A percentile compares a stretch with the other conserved stretches of the same genome.
Evolutionary conservation across 37 sponge, comb jelly and placozoan species (phyloP).

Genomic region (Halichondria panicea): DNA sequence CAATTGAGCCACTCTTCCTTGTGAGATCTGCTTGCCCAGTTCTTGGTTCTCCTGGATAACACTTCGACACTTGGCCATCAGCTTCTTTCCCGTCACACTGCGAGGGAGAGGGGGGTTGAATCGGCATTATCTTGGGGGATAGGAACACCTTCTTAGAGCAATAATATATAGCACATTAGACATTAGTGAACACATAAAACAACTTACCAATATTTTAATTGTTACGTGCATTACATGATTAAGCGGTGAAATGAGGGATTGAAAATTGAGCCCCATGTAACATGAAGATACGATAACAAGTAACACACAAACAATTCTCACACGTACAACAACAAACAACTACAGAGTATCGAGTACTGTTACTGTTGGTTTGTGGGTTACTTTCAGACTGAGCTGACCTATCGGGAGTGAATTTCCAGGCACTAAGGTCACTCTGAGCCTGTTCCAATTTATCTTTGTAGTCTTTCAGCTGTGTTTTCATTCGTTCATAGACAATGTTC

Average conservation of each 20-base stretch:
- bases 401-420: constrained; percentile 98
- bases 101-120: too few relatives aligned
- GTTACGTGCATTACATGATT: not conserved
- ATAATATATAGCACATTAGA: not conserved
- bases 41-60: constrained; percentile 93
- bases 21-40: constrained; percentile 94
- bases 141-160: not conserved
- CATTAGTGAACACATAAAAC: constrained; percentile 1
- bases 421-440: constrained; percentile 95
- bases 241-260: not conserved
- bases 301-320: not conserved
- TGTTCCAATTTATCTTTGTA: constrained; percentile 85
- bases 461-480: constrained; percentile 81
- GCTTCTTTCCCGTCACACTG: constrained; percentile 91
- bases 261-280: not conserved
- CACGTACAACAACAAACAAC: not conserved
- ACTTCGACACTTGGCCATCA: constrained; percentile 90
- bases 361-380: not conserved
- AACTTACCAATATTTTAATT: not conserved
- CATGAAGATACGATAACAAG: not conserved
- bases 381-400: constrained; percentile 47
- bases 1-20: constrained; percentile 89
- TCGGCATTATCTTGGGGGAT: not conserved
- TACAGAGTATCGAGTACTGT: not conserved
- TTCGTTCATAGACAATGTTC: constrained; percentile 84